These are phyloP conservation scores for Odontophorus gujanensis DNA, from an alignment of 2,113 vertebrate species.

Conservation along the genomic window DNA sequence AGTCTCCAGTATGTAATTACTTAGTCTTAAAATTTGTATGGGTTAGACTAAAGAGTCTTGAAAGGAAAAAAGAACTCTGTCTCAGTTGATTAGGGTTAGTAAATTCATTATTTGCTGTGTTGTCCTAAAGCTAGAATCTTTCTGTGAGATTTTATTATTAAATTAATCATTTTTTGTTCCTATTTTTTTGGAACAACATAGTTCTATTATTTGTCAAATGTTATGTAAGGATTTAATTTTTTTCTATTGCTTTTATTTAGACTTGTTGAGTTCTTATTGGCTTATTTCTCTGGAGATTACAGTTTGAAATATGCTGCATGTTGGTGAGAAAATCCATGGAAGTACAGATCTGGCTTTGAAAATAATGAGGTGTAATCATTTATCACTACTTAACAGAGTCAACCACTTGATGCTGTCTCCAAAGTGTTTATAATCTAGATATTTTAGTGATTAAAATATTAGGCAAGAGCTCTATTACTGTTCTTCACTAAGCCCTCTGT, in stretches of 20 bases:
- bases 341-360: background rate
- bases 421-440: background rate
- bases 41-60: background rate
- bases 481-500: background rate
- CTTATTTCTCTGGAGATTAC: background rate
- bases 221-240: background rate
- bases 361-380: background rate
- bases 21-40: background rate
- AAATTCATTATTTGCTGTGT: background rate
- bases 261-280: background rate
- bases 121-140: background rate
- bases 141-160: background rate
- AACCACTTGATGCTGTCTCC: background rate
- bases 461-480: background rate
- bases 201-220: background rate
- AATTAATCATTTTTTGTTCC: background rate
- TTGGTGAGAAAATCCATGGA: background rate
- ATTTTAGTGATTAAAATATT: background rate
- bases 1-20: background rate
- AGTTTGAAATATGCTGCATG: background rate
- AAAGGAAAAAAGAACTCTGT: background rate
- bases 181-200: background rate
- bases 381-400: background rate
- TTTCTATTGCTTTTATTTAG: background rate
- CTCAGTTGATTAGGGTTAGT: background rate